Evolutionary conservation across 2,113 vertebrate genomes (phyloP), one percentile per base, ranked within the genome.

Genomic region (Nothocercus julius): DNA sequence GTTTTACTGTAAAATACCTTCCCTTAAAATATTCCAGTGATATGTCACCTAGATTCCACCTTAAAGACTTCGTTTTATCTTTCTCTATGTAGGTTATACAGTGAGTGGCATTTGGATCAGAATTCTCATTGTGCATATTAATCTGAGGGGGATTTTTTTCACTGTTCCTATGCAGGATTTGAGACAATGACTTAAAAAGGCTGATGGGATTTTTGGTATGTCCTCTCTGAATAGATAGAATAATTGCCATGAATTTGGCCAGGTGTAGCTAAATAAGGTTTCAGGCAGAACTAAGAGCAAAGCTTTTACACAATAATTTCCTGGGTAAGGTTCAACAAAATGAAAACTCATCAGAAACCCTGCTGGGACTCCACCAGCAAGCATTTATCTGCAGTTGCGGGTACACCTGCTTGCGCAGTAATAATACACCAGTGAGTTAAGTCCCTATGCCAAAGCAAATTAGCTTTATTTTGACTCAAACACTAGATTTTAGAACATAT

Each of bases 291-390:
- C 91, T 97, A 95, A 97, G 95, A 96, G 87, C 54, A 95, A 94
- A 97, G 97, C 83, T 96, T 97, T 98, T 97, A 91, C 94, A 96
- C 91, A 96, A 96, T 96, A 95, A 98, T 98, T 98, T 98, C 83
- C 97, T 97, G 97, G 96, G 97, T 96, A 96, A 98, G 97, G 85
- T 98, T 98, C 97, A 98, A 96, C 95, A 98, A 97, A 98, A 98
- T 93, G 93, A 98, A 98, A 98, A 97, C 97, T 98, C 97, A 97
- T 97, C 97, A 98, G 98, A 97, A 97, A 75, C 90, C 98, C 98
- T 98, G 97, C 98, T 98, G 98, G 95, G 98, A 98, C 97, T 97
- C 98, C 89, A 98, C 98, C 98, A 98, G 97, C 96, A 96, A 97
- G 95, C 96, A 96, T 97, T 98, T 98, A 98, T 98, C 98, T 97